Evolutionary conservation across 2,888 invertebrate species (phyloP).

Genomic region (Helobdella robusta): DNA sequence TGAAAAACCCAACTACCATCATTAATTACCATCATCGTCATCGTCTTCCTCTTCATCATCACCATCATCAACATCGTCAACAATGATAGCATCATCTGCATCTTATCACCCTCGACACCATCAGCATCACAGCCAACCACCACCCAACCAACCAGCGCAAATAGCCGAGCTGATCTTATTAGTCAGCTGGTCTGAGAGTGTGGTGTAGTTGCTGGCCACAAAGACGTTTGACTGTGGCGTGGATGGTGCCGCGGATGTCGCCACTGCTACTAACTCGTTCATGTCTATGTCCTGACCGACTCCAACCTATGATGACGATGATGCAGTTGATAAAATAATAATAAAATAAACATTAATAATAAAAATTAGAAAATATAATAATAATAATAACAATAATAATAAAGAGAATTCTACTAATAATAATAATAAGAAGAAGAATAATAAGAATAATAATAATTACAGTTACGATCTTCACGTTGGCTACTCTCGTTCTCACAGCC

Average conservation of each 20-base stretch:
- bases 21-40: no score
- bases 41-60: no score
- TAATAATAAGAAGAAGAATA: no score
- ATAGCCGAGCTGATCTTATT: conserved; percentile 24
- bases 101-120: not conserved
- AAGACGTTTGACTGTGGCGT: conserved; percentile 35
- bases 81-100: not conserved
- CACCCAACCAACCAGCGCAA: conserved; percentile 39
- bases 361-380: not conserved
- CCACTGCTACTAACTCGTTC: conserved; percentile 38
- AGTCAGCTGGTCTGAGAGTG: conserved; percentile 21
- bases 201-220: conserved; percentile 22
- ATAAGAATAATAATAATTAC: conserved; percentile 24
- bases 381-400: not conserved
- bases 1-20: no score
- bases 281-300: conserved; percentile 31
- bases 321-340: not conserved
- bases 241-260: conserved; percentile 38
- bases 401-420: not conserved
- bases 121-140: not conserved
- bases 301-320: conserved; percentile 20
- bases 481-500: conserved; percentile 27
- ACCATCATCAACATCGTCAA: no score
- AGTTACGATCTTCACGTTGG: conserved; percentile 27
- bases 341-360: not conserved